phyloP scores from a whole-genome alignment of 2,113 vertebrate genomes.

The Stercorarius parasiticus region DNA sequence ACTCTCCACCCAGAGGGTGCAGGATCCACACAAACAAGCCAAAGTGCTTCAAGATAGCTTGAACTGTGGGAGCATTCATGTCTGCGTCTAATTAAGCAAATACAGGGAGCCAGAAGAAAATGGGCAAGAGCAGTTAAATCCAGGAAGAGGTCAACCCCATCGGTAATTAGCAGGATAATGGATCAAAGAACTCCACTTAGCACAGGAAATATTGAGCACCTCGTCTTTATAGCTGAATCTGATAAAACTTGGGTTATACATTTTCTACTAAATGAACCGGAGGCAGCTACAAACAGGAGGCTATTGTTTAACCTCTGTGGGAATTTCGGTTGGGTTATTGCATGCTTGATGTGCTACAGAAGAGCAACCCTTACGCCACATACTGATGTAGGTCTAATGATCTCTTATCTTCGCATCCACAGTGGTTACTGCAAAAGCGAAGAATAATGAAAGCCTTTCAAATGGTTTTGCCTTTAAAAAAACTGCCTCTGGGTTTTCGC shows the following conservation, averaged over 20 bases:
- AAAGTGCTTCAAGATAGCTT: neutral
- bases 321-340: conserved; percentile 10
- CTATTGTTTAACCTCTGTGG: conserved; percentile 44
- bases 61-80: conserved; percentile 43
- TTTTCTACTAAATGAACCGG: conserved; percentile 60
- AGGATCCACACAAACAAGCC: neutral
- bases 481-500: neutral
- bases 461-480: neutral
- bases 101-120: conserved; percentile 39
- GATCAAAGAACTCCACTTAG: conserved; percentile 62
- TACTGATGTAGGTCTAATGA: conserved; percentile 50
- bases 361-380: conserved; percentile 2
- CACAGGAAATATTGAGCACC: conserved; percentile 59
- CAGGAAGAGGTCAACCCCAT: conserved; percentile 35
- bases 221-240: conserved; percentile 47
- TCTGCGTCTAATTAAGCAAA: conserved; percentile 61
- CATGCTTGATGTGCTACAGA: conserved; percentile 41
- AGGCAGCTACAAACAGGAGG: conserved; percentile 50
- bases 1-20: neutral
- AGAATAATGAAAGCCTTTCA: conserved; percentile 39
- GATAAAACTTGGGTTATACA: conserved; percentile 61
- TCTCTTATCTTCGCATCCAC: conserved; percentile 52
- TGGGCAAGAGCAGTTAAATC: conserved; percentile 35
- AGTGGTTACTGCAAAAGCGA: conserved; percentile 16
- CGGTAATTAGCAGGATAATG: conserved; percentile 52